These are phyloP conservation scores for Peromyscus melanophrys DNA, from an alignment of 2,797 vertebrate species.

Conservation along the genomic window DNA sequence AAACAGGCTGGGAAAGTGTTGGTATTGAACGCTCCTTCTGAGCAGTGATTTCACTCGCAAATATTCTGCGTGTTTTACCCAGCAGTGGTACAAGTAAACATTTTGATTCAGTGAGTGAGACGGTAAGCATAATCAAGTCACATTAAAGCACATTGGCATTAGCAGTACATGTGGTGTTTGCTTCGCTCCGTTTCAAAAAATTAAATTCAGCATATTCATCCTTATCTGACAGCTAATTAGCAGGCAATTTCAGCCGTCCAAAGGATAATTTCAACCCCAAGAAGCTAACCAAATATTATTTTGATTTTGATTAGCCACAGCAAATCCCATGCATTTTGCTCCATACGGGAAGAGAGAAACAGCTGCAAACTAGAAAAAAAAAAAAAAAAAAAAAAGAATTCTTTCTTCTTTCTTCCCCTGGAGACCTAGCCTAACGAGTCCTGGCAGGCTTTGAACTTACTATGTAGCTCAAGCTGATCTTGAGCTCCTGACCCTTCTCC, in stretches of 20 bases:
- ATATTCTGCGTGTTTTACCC: neutral
- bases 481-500: neutral
- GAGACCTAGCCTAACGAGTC: neutral
- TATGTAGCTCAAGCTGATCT: neutral
- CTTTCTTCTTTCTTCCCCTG: neutral
- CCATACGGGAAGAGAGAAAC: neutral
- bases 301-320: constrained; percentile 6
- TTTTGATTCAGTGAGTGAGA: constrained; percentile 30
- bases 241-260: constrained; percentile 26
- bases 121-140: neutral
- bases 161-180: neutral
- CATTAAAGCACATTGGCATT: neutral
- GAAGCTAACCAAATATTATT: constrained; percentile 53
- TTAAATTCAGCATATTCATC: constrained; percentile 6
- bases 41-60: constrained; percentile 26
- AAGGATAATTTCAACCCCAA: constrained; percentile 45
- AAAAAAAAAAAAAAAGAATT: too few species aligned
- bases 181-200: constrained; percentile 44
- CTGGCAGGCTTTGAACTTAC: neutral
- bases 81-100: constrained; percentile 19
- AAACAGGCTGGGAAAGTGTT: constrained; percentile 57
- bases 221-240: constrained; percentile 36
- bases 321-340: neutral
- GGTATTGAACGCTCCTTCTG: constrained; percentile 42
- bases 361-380: neutral